Base-by-base conservation (phyloP, 2,797 vertebrate genomes). In the Spatula versicolor region DNA sequence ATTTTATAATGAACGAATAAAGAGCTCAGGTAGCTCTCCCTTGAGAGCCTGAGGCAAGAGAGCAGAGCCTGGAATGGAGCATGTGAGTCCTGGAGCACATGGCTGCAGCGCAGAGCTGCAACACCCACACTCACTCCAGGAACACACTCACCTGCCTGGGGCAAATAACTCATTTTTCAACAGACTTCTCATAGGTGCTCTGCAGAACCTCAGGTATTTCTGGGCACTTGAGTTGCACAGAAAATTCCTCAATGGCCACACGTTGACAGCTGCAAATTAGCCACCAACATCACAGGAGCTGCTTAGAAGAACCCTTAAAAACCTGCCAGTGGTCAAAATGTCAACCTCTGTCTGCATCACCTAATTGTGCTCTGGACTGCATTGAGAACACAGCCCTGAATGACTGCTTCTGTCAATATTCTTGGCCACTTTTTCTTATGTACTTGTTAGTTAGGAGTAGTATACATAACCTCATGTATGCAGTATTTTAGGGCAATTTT, bases 11-110 rank as follows among this genome's bases (percentile, higher is more conserved):
- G 79, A 87, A 63, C 87, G 79, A 75, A 88, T 90, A 25, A 92
- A 91, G 69, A 90, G 79, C 91, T 94, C 90, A 80, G 87, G 80
- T 80, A 94, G 87, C 64, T 81, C 59, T 96, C 89, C 37, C 79
- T 48, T 6, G 46, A 92, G 64, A 86, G 86, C 84, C 68, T 0
- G 10, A 89, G 91, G 93, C 92, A 75, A 8, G 54, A 77, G 67
- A 74, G 67, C 79, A 95, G 79, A 69, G 83, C 21, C 73, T 52
- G 71, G 71, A 55, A 55, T 0, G 9, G 74, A 82, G 62, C 33
- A 6, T 22, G 28, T 14, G 37, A 68, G 90, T 88, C 59, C 79
- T 2, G 1, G 66, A 55, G 43, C 4, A 0, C 85, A 35, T 0
- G 1, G 62, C 39, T 25, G 0, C 56, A 54, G 78, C 58, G 52